Evolutionary conservation across 2,113 vertebrate species (phyloP).

Genomic region (Spea bombifrons): DNA sequence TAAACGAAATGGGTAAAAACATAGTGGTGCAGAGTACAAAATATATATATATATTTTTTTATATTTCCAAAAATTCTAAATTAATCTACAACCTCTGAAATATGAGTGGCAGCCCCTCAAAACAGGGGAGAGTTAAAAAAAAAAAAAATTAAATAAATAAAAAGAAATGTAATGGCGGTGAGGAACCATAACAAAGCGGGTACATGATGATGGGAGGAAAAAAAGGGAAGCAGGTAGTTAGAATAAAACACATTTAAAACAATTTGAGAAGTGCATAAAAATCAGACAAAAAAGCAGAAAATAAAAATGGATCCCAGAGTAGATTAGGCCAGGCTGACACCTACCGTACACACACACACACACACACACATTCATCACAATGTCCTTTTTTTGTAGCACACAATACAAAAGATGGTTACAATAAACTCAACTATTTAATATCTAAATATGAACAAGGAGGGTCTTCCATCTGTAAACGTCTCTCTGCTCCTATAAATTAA

Average conservation of each 20-base stretch:
- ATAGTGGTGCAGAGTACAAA: no score
- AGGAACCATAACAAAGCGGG: not conserved
- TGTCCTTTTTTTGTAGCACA: not conserved
- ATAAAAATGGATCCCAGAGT: no score
- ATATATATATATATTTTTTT: constrained; percentile 62
- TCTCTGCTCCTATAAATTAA: constrained; percentile 37
- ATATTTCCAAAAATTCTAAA: constrained; percentile 70
- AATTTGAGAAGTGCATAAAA: no score
- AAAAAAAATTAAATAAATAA: not conserved
- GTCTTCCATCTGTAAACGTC: not conserved
- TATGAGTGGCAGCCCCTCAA: no score
- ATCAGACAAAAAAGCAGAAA: no score
- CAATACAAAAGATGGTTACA: constrained; percentile 1
- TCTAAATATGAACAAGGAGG: not conserved
- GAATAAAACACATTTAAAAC: constrained; percentile 15
- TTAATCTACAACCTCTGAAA: constrained; percentile 11
- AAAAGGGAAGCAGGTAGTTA: constrained; percentile 43
- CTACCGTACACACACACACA: not conserved
- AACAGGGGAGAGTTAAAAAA: not conserved
- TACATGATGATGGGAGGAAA: constrained; percentile 12
- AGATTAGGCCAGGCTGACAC: no score
- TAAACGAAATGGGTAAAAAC: no score
- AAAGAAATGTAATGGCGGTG: no score
- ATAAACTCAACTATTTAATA: constrained; percentile 15
- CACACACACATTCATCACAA: not conserved